Percentiles rank a stretch among this genome's conserved stretches.
phyloP scores from a whole-genome alignment of 2,113 vertebrate genomes.

The Oreocharis arfaki region DNA sequence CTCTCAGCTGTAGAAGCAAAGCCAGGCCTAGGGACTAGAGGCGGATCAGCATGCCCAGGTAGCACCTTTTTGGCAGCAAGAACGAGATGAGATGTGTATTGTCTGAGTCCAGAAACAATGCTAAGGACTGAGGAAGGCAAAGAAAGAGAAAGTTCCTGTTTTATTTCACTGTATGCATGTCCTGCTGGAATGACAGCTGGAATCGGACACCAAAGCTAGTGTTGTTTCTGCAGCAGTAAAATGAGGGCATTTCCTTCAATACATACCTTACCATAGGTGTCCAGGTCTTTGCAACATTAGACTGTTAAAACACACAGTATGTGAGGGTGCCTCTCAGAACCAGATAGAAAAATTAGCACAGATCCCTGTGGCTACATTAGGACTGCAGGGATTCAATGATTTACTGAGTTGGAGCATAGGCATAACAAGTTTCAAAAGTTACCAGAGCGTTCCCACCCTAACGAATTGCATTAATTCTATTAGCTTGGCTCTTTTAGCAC shows the following conservation, averaged over 20 bases:
- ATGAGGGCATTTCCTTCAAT: background rate
- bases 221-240: background rate
- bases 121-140: background rate
- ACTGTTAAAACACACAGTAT: background rate
- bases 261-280: background rate
- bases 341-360: background rate
- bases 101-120: background rate
- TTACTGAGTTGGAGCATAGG: background rate
- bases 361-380: background rate
- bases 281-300: background rate
- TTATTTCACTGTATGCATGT: background rate
- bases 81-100: background rate
- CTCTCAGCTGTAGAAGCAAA: background rate
- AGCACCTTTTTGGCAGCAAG: background rate
- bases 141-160: background rate
- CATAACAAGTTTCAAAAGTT: background rate
- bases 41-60: background rate
- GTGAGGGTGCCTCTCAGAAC: background rate
- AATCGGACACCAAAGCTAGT: fast-evolving
- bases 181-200: background rate
- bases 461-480: background rate
- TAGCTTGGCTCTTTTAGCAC: background rate
- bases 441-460: background rate
- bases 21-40: background rate
- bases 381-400: background rate